Conservation (phyloP, 2,113 vertebrate species). For the Sapajus apella region DNA sequence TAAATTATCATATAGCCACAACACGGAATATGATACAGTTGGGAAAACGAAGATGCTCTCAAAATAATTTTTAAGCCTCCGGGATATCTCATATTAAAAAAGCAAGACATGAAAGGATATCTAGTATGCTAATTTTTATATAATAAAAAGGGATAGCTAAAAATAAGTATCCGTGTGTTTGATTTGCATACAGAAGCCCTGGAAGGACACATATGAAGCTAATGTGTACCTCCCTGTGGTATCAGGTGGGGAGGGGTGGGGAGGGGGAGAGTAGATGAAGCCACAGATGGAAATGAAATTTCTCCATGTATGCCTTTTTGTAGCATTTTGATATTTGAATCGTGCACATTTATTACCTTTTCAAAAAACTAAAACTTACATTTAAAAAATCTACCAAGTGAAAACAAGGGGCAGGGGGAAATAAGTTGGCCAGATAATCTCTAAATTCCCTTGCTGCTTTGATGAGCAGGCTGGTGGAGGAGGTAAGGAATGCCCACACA, state of each 20-base stretch:
- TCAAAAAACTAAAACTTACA: background rate
- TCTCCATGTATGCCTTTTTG: background rate
- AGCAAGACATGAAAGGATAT: background rate
- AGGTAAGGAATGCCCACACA: background rate
- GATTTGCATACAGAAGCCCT: background rate
- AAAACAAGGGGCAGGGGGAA: too few species aligned
- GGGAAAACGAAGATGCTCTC: background rate
- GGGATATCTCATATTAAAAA: background rate
- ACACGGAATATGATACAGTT: background rate
- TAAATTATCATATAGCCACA: background rate
- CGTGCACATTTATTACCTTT: background rate
- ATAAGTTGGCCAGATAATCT: too few species aligned
- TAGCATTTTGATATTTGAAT: background rate
- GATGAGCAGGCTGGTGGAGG: background rate
- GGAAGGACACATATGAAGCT: fast-evolving
- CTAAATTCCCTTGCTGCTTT: background rate
- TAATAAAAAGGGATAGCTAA: background rate
- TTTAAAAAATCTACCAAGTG: background rate
- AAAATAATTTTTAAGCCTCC: background rate
- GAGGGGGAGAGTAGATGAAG: background rate
- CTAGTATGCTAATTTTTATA: background rate
- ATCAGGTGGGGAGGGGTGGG: fast-evolving
- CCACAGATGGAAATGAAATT: fast-evolving
- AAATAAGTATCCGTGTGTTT: background rate
- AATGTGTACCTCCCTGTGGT: fast-evolving